These are phyloP conservation scores for Cheilosia vulpina DNA, from an alignment of 2,888 invertebrate genomes.

Conservation along the genomic window DNA sequence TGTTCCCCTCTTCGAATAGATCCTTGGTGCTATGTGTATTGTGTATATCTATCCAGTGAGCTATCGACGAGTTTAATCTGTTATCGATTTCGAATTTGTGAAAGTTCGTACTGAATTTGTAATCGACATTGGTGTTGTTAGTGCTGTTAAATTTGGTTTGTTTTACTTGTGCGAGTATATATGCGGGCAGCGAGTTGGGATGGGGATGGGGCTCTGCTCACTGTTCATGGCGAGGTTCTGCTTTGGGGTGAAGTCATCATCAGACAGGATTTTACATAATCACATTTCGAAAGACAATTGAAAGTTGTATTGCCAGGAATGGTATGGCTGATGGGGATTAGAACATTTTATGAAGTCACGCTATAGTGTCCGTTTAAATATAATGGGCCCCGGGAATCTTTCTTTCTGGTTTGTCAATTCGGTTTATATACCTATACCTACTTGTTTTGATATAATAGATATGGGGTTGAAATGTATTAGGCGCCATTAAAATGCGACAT, in stretches of 20 bases:
- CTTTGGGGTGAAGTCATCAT: conserved; percentile 47
- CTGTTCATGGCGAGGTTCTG: not conserved
- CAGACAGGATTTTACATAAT: conserved; percentile 72
- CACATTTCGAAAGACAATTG: conserved; percentile 71
- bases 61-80: conserved; percentile 82
- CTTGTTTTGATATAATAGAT: no score
- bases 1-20: conserved; percentile 35
- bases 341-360: conserved; percentile 59
- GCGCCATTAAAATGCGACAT: no score
- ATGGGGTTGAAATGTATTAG: no score
- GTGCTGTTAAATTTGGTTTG: conserved; percentile 66
- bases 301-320: conserved; percentile 42
- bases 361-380: conserved; percentile 33
- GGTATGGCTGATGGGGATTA: conserved; percentile 23
- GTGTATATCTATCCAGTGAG: conserved; percentile 76
- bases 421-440: no score
- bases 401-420: not conserved
- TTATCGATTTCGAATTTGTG: conserved; percentile 82
- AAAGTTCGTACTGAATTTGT: conserved; percentile 73
- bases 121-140: conserved; percentile 72
- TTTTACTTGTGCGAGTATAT: conserved; percentile 46
- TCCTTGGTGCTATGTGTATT: conserved; percentile 13
- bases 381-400: not conserved
- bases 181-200: no score
- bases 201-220: conserved; percentile 3